Evolutionary conservation across 2,888 invertebrate genomes (phyloP).

Genomic region (Platynereis dumerilii): DNA sequence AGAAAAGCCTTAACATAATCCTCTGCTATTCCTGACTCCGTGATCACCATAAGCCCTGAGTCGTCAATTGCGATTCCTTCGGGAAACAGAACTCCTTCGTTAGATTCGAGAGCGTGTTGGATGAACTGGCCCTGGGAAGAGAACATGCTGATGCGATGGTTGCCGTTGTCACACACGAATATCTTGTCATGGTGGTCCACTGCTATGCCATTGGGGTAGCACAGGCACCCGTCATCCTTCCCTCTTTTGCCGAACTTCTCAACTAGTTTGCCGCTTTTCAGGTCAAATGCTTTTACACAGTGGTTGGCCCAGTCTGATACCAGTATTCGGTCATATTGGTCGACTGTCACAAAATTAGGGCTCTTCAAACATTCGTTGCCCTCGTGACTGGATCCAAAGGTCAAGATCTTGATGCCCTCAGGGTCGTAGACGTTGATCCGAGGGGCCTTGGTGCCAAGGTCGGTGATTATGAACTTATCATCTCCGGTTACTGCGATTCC

Average conservation of each 20-base stretch:
- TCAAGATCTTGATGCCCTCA: background rate
- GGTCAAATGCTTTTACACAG: conserved; percentile 11
- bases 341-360: conserved; percentile 6
- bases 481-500: background rate
- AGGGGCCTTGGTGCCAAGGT: background rate
- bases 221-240: conserved; percentile 7
- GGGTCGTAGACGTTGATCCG: background rate
- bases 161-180: conserved; percentile 9
- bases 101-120: background rate
- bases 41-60: background rate
- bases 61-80: background rate
- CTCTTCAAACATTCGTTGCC: background rate
- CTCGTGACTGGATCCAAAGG: background rate
- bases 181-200: conserved; percentile 10
- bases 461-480: conserved; percentile 6
- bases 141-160: conserved; percentile 11
- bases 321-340: conserved; percentile 11
- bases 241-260: background rate
- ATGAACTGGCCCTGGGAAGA: conserved; percentile 8
- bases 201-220: conserved; percentile 9
- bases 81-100: conserved; percentile 1
- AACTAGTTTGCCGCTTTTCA: background rate
- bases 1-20: background rate
- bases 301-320: conserved; percentile 12
- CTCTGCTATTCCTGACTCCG: background rate